Percentiles rank a stretch among this genome's conserved stretches.
phyloP scores from a whole-genome alignment of 2,888 invertebrate genomes.

The Oxystoma pomonae region DNA sequence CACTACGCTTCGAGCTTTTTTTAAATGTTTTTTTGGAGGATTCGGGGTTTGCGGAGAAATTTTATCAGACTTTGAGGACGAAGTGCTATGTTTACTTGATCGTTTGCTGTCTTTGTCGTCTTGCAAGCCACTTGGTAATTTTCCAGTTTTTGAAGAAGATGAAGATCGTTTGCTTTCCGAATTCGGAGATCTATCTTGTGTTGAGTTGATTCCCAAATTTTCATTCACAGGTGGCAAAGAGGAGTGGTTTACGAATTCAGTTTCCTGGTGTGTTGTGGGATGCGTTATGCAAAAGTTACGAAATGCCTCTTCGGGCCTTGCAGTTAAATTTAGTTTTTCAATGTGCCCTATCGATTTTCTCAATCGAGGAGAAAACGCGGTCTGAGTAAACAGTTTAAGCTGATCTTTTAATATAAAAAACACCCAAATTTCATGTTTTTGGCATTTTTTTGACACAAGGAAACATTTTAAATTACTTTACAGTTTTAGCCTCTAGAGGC shows the following conservation, averaged over 20 bases:
- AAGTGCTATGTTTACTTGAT: slow-evolving; percentile 30
- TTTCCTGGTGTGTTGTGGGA: slow-evolving; percentile 34
- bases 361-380: slow-evolving; percentile 13
- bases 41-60: background rate
- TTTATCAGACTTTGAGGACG: slow-evolving; percentile 26
- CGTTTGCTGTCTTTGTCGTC: slow-evolving; percentile 21
- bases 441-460: too few relatives aligned
- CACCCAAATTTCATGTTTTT: too few relatives aligned
- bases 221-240: background rate
- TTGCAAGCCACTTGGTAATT: slow-evolving; percentile 10
- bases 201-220: too few relatives aligned
- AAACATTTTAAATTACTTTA: too few relatives aligned
- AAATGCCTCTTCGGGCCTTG: slow-evolving; percentile 27
- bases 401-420: too few relatives aligned
- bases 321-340: slow-evolving; percentile 13
- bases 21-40: slow-evolving; percentile 11
- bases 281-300: slow-evolving; percentile 29
- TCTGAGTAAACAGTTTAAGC: too few relatives aligned
- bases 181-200: too few relatives aligned
- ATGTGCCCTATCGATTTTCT: slow-evolving; percentile 18
- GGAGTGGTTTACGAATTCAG: slow-evolving; percentile 9
- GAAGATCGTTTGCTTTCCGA: slow-evolving; percentile 25
- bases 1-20: slow-evolving; percentile 13
- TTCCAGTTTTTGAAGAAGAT: slow-evolving; percentile 20
- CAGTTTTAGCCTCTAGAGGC: too few relatives aligned